A percentile compares a stretch with the other conserved stretches of the same genome.
Evolutionary conservation across 2,888 invertebrate genomes (phyloP).

Genomic region (Dryococelus australis): DNA sequence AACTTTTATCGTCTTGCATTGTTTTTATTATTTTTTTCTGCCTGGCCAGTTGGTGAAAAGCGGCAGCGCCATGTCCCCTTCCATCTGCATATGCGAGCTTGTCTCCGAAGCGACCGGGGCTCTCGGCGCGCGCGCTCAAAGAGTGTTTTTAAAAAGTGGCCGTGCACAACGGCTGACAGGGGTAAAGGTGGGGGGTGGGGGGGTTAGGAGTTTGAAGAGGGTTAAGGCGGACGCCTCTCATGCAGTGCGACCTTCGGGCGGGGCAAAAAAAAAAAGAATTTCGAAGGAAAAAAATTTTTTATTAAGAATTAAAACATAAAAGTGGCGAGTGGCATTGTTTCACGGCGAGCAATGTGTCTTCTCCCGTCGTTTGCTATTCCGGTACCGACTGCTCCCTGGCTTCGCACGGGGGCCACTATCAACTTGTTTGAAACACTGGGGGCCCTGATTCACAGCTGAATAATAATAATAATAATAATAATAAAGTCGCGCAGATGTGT

Average conservation of each 20-base stretch:
- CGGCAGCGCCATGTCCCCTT: neutral
- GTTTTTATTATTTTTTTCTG: slow-evolving; percentile 1
- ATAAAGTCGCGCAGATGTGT: no score
- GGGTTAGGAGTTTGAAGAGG: neutral
- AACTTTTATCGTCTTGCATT: slow-evolving; percentile 16
- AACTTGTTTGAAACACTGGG: no score
- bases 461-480: no score
- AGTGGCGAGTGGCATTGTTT: slow-evolving; percentile 1
- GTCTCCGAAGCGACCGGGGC: neutral
- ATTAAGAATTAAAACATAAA: slow-evolving; percentile 4
- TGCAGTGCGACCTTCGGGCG: neutral
- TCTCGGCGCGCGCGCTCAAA: no score
- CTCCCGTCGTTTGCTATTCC: neutral
- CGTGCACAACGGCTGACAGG: neutral
- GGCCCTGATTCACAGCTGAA: no score
- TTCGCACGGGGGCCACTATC: no score
- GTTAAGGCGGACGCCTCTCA: neutral
- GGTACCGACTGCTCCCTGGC: no score
- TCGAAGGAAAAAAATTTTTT: neutral
- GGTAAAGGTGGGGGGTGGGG: neutral
- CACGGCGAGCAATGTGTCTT: neutral
- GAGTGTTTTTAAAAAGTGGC: slow-evolving; percentile 3
- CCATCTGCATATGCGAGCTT: neutral
- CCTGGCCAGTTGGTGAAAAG: neutral
- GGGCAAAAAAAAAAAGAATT: neutral